These are phyloP conservation scores for Perccottus glenii DNA, from an alignment of 2,113 vertebrate species.

Conservation along the genomic window DNA sequence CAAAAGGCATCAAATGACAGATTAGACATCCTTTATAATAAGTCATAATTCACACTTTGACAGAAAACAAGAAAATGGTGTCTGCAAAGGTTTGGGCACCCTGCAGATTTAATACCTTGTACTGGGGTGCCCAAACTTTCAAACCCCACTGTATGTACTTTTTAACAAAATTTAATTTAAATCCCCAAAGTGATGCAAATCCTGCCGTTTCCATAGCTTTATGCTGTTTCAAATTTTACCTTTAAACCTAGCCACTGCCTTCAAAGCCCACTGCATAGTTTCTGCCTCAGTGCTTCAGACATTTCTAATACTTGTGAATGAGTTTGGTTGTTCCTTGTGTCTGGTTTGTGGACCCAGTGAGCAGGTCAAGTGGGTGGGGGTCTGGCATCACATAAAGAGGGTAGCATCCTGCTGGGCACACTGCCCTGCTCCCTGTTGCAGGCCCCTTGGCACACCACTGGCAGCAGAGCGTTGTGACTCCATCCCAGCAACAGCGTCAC, in stretches of 20 bases:
- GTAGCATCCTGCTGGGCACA: constrained; percentile 45
- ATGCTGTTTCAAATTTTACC: neutral
- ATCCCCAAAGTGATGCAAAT: no score
- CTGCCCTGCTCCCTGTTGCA: constrained; percentile 42
- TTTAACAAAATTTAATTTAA: no score
- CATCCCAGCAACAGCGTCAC: constrained; percentile 76
- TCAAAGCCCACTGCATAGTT: constrained; percentile 10
- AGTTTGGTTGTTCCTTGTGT: constrained; percentile 18
- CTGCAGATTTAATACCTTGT: no score
- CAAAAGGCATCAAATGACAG: no score
- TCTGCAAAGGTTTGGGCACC: no score
- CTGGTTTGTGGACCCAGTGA: constrained; percentile 10
- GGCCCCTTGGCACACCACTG: constrained; percentile 53
- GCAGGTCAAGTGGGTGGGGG: constrained; percentile 22
- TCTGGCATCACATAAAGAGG: constrained; percentile 1
- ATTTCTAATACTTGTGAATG: constrained; percentile 9
- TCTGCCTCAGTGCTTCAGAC: constrained; percentile 8
- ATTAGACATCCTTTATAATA: no score
- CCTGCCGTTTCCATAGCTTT: neutral
- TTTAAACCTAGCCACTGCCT: neutral
- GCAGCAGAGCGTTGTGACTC: constrained; percentile 58
- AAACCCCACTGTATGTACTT: no score
- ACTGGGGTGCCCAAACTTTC: no score
- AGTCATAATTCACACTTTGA: no score
- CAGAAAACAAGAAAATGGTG: no score